These are phyloP conservation scores for Subanguina moxae DNA, from an alignment of 1,140 invertebrate species.

Conservation along the genomic window DNA sequence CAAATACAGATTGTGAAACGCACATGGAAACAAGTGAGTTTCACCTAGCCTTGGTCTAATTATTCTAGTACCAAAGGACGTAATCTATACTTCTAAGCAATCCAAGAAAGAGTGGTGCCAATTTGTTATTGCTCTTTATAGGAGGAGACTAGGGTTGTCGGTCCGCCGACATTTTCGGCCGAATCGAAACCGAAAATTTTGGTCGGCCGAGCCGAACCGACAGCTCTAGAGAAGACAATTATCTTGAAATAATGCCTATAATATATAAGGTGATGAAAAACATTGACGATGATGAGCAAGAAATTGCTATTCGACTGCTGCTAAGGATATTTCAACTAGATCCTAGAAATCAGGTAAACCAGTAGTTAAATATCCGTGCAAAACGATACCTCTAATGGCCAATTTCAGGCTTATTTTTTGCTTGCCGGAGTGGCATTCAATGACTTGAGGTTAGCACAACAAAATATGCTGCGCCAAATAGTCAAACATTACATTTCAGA, in stretches of 20 bases:
- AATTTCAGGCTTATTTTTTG: constrained; percentile 33
- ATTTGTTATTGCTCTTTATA: too few relatives aligned
- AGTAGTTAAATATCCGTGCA: constrained; percentile 16
- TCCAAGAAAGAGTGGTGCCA: too few relatives aligned
- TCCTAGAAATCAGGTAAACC: constrained; percentile 2
- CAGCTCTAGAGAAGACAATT: too few relatives aligned
- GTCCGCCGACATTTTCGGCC: too few relatives aligned
- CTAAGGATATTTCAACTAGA: background rate
- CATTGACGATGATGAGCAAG: constrained; percentile 42
- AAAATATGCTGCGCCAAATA: too few relatives aligned
- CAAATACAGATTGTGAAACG: constrained; percentile 41
- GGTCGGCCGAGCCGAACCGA: too few relatives aligned
- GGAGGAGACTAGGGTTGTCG: too few relatives aligned
- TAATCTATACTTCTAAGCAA: too few relatives aligned
- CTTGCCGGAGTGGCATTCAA: constrained; percentile 13
- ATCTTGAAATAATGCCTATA: too few relatives aligned
- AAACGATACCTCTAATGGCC: constrained; percentile 43
- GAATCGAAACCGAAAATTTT: too few relatives aligned
- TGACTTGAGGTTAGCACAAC: constrained; percentile 15
- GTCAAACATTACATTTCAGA: constrained; percentile 8
- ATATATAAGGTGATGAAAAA: constrained; percentile 34
- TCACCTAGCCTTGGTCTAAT: background rate
- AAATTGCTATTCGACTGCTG: constrained; percentile 35
- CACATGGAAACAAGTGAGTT: constrained; percentile 39
- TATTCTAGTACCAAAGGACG: constrained; percentile 9